Base-by-base conservation (phyloP, 1,140 invertebrate genomes). In the Panagrolaimus sp. region DNA sequence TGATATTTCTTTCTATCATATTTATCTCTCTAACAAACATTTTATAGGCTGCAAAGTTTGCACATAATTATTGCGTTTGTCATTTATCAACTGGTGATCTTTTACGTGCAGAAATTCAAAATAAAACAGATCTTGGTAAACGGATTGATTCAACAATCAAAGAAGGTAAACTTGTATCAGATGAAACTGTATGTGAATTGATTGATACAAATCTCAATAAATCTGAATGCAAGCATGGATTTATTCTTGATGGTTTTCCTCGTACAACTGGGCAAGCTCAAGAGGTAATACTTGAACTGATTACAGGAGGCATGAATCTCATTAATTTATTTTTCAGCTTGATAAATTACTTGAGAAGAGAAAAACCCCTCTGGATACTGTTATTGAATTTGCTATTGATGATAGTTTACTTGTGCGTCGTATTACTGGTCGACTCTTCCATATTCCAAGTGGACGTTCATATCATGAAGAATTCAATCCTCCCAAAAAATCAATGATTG, bases 401-500 rank as follows among this genome's bases (percentile, higher is more conserved):
- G 94, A 98, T 84, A 90, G 88, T 76, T 85, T 96, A 31, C 85
- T 98, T n/a, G 91, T 97, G 0, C 87, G 88, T 42, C 88, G 95
- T 78, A 97, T 98, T 72, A 95, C 92, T 45, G 95, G 95, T 5
- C 87, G 95, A 67, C 85, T 97, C 38, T 90, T 97, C 75, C 95
- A 98, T 84, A 86, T 88, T 38, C 66, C 88, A 0, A 95, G 92
- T 86, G 95, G 95, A 11, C 87, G 95, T 69, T 93, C 92, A 8
- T 98, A 98, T 85, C 94, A 98, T 85, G 91, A 93, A 83, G 92
- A 95, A 85, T 97, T 97, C 84, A 89, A 92, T 77, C 95, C 95
- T 20, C 95, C 95, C 0, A 93, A 91, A 84, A 88, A 89, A 72
- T 78, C 88, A 0, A 96, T 96, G 92, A 93, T 86, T 53, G 95